phyloP scores from a whole-genome alignment of 2,797 vertebrate genomes.

The Ptychobarbus kaznakovi region DNA sequence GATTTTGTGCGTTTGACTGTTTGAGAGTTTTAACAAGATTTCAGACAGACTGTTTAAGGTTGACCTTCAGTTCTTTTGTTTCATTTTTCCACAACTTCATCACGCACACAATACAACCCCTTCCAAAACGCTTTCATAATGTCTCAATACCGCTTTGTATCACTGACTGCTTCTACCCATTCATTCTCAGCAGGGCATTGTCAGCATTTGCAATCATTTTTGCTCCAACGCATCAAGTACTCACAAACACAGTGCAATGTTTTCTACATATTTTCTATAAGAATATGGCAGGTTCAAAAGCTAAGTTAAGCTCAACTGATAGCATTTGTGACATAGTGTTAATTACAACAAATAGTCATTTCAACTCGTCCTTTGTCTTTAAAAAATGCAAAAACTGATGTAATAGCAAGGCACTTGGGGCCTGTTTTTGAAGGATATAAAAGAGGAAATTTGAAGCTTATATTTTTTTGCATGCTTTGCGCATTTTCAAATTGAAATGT shows the following conservation, averaged over 20 bases:
- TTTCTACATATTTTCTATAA: not conserved
- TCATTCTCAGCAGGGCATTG: constrained; percentile 45
- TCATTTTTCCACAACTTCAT: constrained; percentile 32
- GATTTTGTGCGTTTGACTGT: constrained; percentile 4
- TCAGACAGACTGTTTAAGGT: constrained; percentile 18
- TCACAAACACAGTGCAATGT: not conserved
- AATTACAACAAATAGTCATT: not conserved
- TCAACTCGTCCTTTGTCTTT: not conserved
- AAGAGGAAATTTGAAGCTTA: not conserved
- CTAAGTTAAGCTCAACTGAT: not conserved
- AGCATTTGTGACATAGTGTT: not conserved
- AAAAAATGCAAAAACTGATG: not conserved
- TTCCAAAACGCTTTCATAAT: constrained; percentile 34
- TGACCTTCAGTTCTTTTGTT: constrained; percentile 40
- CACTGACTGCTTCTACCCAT: constrained; percentile 36
- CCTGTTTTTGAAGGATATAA: not conserved
- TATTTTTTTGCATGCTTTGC: not conserved
- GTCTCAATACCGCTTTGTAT: constrained; percentile 35
- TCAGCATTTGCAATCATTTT: constrained; percentile 37
- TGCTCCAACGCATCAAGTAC: constrained; percentile 28
- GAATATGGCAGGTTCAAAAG: not conserved
- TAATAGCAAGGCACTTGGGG: not conserved
- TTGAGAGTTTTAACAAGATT: constrained; percentile 22
- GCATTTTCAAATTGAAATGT: not conserved
- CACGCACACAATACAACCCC: constrained; percentile 22